Evolutionary conservation across 2,888 invertebrate genomes (phyloP).

Genomic region (Alentia gelatinosa): DNA sequence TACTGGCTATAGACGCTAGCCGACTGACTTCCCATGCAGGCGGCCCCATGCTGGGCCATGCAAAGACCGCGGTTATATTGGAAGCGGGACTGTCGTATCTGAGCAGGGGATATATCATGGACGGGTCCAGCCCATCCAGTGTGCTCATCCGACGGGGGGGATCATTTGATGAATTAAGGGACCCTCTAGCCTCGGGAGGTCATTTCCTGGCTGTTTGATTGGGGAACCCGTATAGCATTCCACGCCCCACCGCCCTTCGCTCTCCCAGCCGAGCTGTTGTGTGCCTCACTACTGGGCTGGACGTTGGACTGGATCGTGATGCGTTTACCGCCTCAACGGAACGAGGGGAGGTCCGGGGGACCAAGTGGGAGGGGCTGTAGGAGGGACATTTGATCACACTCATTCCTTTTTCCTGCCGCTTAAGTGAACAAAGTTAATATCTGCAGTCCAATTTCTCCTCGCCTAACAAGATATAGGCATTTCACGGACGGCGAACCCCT

Average conservation of each 20-base stretch:
- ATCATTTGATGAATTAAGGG: slow-evolving; percentile 24
- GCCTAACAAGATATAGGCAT: background rate
- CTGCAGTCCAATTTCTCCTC: background rate
- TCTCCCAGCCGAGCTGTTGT: background rate
- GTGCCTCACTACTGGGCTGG: too few relatives aligned
- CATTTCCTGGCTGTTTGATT: slow-evolving; percentile 24
- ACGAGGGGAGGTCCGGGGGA: too few relatives aligned
- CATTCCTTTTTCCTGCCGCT: slow-evolving; percentile 1
- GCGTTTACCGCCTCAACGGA: too few relatives aligned
- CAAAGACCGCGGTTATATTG: background rate
- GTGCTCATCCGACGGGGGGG: background rate
- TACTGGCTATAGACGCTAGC: background rate
- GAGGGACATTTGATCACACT: background rate
- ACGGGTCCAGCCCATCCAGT: background rate
- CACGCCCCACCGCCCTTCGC: background rate
- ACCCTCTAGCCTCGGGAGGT: background rate
- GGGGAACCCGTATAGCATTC: background rate
- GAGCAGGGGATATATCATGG: background rate
- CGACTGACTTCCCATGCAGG: background rate
- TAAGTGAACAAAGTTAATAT: slow-evolving; percentile 4
- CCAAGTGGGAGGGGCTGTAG: background rate
- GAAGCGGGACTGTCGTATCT: background rate
- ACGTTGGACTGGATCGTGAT: too few relatives aligned
- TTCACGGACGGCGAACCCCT: background rate
- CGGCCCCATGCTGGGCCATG: background rate